Percentiles rank a stretch among this genome's conserved stretches.
These are phyloP conservation scores for Holacanthella duospinosa DNA, from an alignment of 2,888 invertebrate species.

Conservation along the genomic window DNA sequence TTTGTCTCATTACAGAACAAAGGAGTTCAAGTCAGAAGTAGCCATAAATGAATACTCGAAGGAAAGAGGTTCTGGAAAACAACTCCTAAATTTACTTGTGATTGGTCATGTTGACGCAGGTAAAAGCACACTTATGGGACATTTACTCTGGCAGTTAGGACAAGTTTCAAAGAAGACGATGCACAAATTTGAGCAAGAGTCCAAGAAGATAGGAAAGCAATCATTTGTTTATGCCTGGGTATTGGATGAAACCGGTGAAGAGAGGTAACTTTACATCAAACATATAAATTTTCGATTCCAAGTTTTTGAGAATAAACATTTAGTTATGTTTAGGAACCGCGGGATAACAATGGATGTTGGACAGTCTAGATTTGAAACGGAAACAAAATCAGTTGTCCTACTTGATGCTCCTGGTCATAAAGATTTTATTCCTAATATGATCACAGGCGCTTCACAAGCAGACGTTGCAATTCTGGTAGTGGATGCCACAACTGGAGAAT, in stretches of 20 bases:
- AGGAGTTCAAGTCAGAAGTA: conserved; percentile 42
- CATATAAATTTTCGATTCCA: neutral
- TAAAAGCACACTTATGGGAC: conserved; percentile 94
- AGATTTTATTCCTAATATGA: conserved; percentile 99
- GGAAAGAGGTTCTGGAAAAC: conserved; percentile 69
- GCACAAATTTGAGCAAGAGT: conserved; percentile 96
- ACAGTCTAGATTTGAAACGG: conserved; percentile 80
- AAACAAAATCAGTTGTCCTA: conserved; percentile 64
- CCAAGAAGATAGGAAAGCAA: conserved; percentile 91
- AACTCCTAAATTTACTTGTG: conserved; percentile 80
- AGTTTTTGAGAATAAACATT: conserved; percentile 1
- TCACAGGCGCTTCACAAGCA: conserved; percentile 94
- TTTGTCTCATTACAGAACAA: conserved; percentile 10
- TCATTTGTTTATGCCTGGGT: conserved; percentile 99
- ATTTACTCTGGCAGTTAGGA: conserved; percentile 73
- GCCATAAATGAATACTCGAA: conserved; percentile 55
- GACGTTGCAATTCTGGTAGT: conserved; percentile 94
- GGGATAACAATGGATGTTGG: conserved; percentile 99
- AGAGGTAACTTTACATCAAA: conserved; percentile 48
- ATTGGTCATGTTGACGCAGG: conserved; percentile 96
- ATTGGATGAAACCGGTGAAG: conserved; percentile 95
- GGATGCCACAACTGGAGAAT: conserved; percentile 87
- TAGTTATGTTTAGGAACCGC: conserved; percentile 54
- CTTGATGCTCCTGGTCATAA: conserved; percentile 98
- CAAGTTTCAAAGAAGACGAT: conserved; percentile 76